Evolutionary conservation across 2,113 vertebrate genomes (phyloP).

Genomic region (Xenopus tropicalis): UCB_Xtro_10.0 CM004446.2:95934001-95934500

Average conservation of each 20-base stretch:
- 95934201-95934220: conserved; percentile 25
- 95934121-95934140: conserved; percentile 46
- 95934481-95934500: too few species aligned
- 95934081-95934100: conserved; percentile 49
- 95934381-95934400: too few species aligned
- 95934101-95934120: conserved; percentile 48
- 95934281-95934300: neutral
- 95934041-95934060: conserved; percentile 49
- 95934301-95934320: neutral
- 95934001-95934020: conserved; percentile 50
- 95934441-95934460: too few species aligned
- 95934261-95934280: neutral
- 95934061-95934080: conserved; percentile 38
- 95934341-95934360: too few species aligned
- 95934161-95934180: conserved; percentile 28
- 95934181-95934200: conserved; percentile 38
- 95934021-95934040: conserved; percentile 32
- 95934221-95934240: neutral
- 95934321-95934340: too few species aligned
- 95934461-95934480: too few species aligned
- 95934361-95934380: too few species aligned
- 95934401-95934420: too few species aligned
- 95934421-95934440: too few species aligned
- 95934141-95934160: conserved; percentile 20
- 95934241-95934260: conserved; percentile 36